Evolutionary conservation across 2,113 vertebrate genomes (phyloP).

Genomic region (Plectropomus leopardus): DNA sequence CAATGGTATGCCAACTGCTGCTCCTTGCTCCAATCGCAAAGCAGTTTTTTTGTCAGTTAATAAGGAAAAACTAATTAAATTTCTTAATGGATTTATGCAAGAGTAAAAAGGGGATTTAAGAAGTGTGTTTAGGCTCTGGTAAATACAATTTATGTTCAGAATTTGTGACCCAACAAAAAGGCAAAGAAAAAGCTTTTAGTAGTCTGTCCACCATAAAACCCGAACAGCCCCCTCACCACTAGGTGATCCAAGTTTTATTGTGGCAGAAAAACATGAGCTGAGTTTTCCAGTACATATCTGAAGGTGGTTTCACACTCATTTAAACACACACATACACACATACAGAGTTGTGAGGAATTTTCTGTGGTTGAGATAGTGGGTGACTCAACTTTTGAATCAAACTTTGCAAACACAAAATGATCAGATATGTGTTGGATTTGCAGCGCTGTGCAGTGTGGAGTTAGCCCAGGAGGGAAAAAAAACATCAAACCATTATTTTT

Average conservation of each 20-base stretch:
- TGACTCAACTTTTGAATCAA: neutral
- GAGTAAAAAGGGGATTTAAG: neutral
- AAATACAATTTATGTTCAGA: neutral
- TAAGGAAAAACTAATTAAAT: neutral
- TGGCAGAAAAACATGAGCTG: constrained; percentile 24
- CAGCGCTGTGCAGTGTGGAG: neutral
- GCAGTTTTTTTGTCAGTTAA: neutral
- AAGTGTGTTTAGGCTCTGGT: constrained; percentile 2
- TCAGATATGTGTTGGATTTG: neutral
- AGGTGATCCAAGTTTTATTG: constrained; percentile 12
- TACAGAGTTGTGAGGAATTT: neutral
- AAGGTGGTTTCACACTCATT: neutral
- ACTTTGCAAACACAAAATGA: neutral
- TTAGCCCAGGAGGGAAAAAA: neutral
- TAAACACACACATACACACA: neutral
- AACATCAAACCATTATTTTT: neutral
- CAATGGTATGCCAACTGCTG: neutral
- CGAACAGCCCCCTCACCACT: neutral
- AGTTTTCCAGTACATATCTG: constrained; percentile 35
- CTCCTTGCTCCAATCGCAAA: neutral
- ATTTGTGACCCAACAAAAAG: neutral
- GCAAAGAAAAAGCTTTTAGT: neutral
- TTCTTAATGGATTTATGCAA: neutral
- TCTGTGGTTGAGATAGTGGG: constrained; percentile 10
- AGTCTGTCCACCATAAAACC: neutral